Evolutionary conservation across 1,140 invertebrate genomes (phyloP).

Genomic region (Aphelenchoides fujianensis): DNA sequence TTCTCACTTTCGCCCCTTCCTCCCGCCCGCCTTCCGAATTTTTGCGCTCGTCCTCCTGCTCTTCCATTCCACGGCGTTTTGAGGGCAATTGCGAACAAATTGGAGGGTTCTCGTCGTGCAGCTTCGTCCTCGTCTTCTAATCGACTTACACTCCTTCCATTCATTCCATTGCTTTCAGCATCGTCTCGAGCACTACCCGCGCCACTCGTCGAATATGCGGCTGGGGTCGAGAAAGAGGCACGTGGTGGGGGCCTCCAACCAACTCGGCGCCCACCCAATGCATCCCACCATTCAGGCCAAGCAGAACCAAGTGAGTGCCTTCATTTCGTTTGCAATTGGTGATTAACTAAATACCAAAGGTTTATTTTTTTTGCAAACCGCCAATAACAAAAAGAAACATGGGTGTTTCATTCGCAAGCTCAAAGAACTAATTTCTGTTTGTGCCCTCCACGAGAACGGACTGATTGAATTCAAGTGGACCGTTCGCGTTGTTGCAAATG

Average conservation of each 20-base stretch:
- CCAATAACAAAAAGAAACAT: no score
- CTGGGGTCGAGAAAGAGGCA: conserved; percentile 30
- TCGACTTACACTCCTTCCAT: no score
- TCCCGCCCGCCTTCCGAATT: neutral
- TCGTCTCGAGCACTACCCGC: conserved; percentile 39
- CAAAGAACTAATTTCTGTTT: no score
- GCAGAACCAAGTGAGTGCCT: conserved; percentile 48
- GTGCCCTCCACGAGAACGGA: no score
- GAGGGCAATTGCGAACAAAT: neutral
- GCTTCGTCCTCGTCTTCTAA: no score
- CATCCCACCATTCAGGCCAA: conserved; percentile 52
- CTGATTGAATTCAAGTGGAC: no score
- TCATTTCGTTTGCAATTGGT: no score
- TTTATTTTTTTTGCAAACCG: no score
- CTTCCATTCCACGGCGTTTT: neutral
- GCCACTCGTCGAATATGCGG: conserved; percentile 28
- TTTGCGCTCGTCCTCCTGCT: neutral
- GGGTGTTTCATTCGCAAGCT: conserved; percentile 18
- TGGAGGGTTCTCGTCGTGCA: neutral
- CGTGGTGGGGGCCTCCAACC: conserved; percentile 21
- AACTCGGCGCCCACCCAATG: conserved; percentile 20
- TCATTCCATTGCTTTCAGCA: conserved; percentile 12
- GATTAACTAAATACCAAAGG: no score
- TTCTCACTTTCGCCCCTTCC: neutral
- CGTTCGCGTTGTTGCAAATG: no score